phyloP scores from a whole-genome alignment of 2,113 vertebrate species.

The Gymnarchus niloticus region DNA sequence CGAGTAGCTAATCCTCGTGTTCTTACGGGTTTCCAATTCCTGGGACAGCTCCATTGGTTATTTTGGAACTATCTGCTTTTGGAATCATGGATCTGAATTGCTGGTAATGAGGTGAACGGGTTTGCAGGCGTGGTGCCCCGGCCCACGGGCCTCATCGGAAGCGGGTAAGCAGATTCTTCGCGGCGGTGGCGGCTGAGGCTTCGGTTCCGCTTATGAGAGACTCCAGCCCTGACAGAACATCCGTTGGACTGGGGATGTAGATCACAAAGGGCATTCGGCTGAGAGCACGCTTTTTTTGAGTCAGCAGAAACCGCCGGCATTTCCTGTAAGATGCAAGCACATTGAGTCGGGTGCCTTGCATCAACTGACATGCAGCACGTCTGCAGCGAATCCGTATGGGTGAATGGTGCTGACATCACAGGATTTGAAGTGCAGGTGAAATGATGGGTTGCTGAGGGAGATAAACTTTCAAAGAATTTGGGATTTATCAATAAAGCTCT shows the following conservation, averaged over 20 bases:
- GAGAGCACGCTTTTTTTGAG: conserved; percentile 2
- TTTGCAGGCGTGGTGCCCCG: no score
- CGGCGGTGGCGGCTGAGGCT: not conserved
- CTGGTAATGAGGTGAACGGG: not conserved
- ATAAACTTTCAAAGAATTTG: not conserved
- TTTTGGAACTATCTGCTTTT: not conserved
- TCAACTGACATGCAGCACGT: not conserved
- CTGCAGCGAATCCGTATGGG: not conserved
- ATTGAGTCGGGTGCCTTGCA: not conserved
- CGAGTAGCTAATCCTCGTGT: not conserved
- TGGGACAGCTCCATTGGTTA: not conserved
- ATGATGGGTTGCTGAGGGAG: not conserved
- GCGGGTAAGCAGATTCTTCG: not conserved
- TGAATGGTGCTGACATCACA: not conserved
- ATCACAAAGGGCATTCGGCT: not conserved
- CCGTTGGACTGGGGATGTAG: not conserved
- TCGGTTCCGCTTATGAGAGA: not conserved
- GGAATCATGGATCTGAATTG: not conserved
- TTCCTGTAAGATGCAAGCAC: not conserved
- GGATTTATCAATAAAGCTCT: not conserved
- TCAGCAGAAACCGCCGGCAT: not conserved
- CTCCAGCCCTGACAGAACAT: not conserved
- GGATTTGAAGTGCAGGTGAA: not conserved
- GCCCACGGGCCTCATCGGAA: not conserved
- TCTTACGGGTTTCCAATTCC: not conserved